These are phyloP conservation scores for Venustoraphidia nigricollis DNA, from an alignment of 2,888 invertebrate genomes.

Conservation along the genomic window DNA sequence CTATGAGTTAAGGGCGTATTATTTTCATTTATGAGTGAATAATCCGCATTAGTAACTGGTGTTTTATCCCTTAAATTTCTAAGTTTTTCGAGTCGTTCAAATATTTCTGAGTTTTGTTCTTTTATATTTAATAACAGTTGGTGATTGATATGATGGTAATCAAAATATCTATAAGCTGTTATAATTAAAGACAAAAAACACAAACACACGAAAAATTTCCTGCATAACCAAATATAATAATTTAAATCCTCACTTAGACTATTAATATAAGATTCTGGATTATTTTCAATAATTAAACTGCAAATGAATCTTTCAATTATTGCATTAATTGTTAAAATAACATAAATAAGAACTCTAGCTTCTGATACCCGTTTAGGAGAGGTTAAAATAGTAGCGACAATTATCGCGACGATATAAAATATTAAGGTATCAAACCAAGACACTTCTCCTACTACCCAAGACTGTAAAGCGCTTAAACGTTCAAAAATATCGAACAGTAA, in stretches of 20 bases:
- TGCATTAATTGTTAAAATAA: conserved; percentile 33
- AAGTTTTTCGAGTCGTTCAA: conserved; percentile 9
- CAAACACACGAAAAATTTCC: conserved; percentile 25
- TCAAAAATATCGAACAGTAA: conserved; percentile 38
- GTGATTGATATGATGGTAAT: conserved; percentile 28
- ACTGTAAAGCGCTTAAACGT: conserved; percentile 36
- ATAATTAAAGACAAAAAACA: conserved; percentile 22
- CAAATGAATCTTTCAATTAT: conserved; percentile 30
- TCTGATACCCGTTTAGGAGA: conserved; percentile 35
- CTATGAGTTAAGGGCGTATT: too few relatives aligned
- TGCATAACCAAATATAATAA: conserved; percentile 27
- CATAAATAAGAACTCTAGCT: conserved; percentile 37
- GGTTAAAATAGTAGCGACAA: conserved; percentile 38
- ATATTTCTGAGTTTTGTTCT: conserved; percentile 21
- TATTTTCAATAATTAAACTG: conserved; percentile 12
- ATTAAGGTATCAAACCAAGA: conserved; percentile 44
- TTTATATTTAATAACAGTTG: conserved; percentile 26
- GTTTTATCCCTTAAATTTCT: neutral
- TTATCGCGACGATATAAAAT: conserved; percentile 36
- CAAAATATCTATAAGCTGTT: conserved; percentile 25
- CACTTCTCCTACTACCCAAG: conserved; percentile 44
- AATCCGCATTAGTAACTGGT: neutral
- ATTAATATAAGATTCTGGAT: conserved; percentile 14
- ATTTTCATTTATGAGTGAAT: too few relatives aligned
- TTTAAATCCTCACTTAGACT: conserved; percentile 25